Evolutionary conservation across 2,113 vertebrate genomes (phyloP), one percentile per base, ranked within the genome.

Genomic region (Microcebus murinus): DNA sequence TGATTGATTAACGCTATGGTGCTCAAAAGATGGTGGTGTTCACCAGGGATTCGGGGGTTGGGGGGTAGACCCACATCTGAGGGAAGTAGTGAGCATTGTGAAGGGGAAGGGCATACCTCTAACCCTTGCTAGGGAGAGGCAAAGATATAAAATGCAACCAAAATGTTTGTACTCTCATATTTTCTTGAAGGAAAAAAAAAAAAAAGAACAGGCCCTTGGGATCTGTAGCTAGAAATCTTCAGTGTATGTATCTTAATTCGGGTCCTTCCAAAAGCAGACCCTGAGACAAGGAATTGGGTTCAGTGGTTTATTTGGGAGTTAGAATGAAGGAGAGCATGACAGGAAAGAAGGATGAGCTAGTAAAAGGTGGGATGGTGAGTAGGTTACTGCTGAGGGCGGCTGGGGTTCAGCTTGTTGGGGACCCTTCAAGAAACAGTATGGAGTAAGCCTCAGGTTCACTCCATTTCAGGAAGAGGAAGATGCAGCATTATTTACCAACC

Each of bases 401-500:
- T 10, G 31, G 48, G 63, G 15, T 52, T 80, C n/a, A 50, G 0
- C 31, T 20, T 34, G 3, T 21, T 20, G n/a, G 34, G 48, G 29
- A 34, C 50, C 36, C n/a, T 82, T 17, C 14, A 36, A 71, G 25
- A n/a, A 18, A 52, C 0, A 1, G 36, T 27, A 4, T n/a, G 2
- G 13, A 39, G 29, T 4, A 8, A 7, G 29, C 15, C 21, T 23
- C 48, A 29, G 39, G 29, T 77, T 76, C 68, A 31, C n/a, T 25
- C 7, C 13, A 27, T 7, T 0, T 0, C 18, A 20, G 4, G 14
- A 9, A 6, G 45, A 80, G 36, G 57, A 39, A 61, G 27, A 23
- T 3, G 1, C 1, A 23, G 31, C 1, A 5, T 52, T 57, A 12
- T 6, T 27, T 5, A 7, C 12, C 6, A 7, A 2, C 5, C 48